Evolutionary conservation across 1,140 invertebrate species (phyloP), one percentile per base, ranked within the genome.

Genomic region (Solenopsis fugax): DNA sequence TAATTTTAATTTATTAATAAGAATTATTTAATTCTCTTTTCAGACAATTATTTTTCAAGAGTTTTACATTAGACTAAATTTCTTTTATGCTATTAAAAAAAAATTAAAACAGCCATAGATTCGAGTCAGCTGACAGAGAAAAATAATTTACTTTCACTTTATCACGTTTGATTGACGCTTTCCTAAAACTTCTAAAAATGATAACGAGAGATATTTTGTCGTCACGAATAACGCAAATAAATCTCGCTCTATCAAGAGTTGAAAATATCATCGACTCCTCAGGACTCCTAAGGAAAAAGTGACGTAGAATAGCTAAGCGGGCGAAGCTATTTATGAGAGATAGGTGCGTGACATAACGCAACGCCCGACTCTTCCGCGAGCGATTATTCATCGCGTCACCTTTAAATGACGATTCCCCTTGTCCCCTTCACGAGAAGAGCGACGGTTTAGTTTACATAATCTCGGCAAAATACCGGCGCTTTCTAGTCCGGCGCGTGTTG

Each of bases 341-440:
- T 58, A 3, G 24, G n/a, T 37, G 54, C 41, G 54, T 84, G 80
- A 84, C 80, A 37, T 75, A 84, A 84, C 24, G 4, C 41, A 41
- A 1, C 6, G 50, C 37, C 24, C 41, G 52, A 12, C 29, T 62
- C 29, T 84, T 84, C 69, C 80, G 54, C 29, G 54, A 37, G 37
- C 69, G 69, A 84, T 84, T 73, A 82, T 82, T 75, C 54, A 84
- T 72, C 69, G 69, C 69, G 54, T 84, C 80, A 75, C 80, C 80
- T 84, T 84, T 84, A 75, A 75, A 75, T 60, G 54, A 60, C 41
- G 41, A 75, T 84, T 41, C 29, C 29, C 29, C 29, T 2, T 29
- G 0, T 29, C 52, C 56, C 24, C 37, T 16, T 45, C 34, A 50
- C n/a, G 78, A 41, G 9, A 24, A 18, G n/a, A 3, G 29, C 13